These are phyloP conservation scores for Psittacula cyanocephala DNA, from an alignment of 2,113 vertebrate genomes.

Conservation along the genomic window DNA sequence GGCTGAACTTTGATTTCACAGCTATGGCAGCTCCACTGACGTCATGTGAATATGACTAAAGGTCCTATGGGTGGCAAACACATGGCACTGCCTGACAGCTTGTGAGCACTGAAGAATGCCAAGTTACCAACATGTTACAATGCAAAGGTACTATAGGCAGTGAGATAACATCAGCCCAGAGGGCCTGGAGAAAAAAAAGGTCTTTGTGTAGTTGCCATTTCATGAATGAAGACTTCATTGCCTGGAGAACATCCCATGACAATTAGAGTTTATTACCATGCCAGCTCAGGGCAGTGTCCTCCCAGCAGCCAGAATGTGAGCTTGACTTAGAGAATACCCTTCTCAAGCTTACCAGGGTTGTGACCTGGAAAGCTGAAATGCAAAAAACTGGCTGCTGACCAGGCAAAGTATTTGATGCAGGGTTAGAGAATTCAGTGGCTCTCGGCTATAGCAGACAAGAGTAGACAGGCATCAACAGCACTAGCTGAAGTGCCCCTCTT, in stretches of 20 bases:
- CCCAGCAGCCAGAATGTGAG: not conserved
- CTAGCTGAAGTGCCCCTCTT: not conserved
- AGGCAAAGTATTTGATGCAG: not conserved
- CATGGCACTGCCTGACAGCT: rapidly evolving
- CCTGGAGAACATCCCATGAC: not conserved
- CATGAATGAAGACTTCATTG: not conserved
- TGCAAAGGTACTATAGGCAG: not conserved
- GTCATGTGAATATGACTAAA: not conserved
- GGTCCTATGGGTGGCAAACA: not conserved
- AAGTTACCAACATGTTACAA: not conserved
- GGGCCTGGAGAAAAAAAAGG: not conserved
- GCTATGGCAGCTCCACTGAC: not conserved
- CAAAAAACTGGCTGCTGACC: not conserved
- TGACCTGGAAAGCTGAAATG: not conserved
- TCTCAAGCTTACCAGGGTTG: not conserved
- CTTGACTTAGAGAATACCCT: not conserved
- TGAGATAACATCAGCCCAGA: not conserved
- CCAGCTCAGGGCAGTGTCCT: not conserved
- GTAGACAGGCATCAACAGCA: not conserved
- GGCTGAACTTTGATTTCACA: not conserved
- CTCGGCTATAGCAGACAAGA: not conserved
- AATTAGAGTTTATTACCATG: not conserved
- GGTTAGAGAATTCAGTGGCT: not conserved
- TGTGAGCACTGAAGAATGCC: not conserved
- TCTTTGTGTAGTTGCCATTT: not conserved